Base-by-base conservation (phyloP, 2,113 vertebrate species). In the Hippocampus comes region DNA sequence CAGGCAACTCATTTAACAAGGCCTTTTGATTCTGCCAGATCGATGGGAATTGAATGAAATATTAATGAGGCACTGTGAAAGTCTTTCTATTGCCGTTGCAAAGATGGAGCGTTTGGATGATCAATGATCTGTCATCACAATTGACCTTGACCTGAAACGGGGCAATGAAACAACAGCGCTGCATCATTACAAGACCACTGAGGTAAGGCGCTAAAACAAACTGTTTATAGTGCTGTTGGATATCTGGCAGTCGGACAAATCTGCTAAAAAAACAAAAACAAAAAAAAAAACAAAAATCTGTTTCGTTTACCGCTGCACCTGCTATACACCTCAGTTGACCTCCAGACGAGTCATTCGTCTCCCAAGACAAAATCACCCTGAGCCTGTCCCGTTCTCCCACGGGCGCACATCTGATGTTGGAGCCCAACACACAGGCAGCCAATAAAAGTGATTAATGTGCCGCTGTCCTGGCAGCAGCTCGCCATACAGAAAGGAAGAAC, bases 361-460 rank as follows among this genome's bases (percentile, higher is more conserved):
- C 75, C 71, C 25, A 27, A 76, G 74, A 86, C 72, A 63, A 34
- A 77, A 73, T 67, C 51, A 42, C 20, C 61, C 76, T 74, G 20
- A 86, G 82, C 84, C 51, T 63, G 18, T 18, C 75, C 76, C 81
- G 84, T 84, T 83, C 67, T 83, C 76, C 73, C 74, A 51, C 67
- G 83, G 74, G 77, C 78, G 46, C 79, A 71, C 81, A 68, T 84
- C 76, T 79, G 87, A 87, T 74, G 77, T 81, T 72, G 71, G 70
- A 51, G 79, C 77, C 82, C 81, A 84, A 86, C 81, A 85, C 82
- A 77, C 87, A 75, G 76, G 43, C 78, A 81, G 82, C 86, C 83
- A 75, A 85, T 90, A 91, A 91, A 89, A 85, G 43, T 90, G 90
- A 91, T 91, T 88, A 90, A 91, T 91, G 86, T 75, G 70, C 72